Base-by-base conservation (phyloP, 1,140 invertebrate species). In the Caenorhabditis remanei region DNA sequence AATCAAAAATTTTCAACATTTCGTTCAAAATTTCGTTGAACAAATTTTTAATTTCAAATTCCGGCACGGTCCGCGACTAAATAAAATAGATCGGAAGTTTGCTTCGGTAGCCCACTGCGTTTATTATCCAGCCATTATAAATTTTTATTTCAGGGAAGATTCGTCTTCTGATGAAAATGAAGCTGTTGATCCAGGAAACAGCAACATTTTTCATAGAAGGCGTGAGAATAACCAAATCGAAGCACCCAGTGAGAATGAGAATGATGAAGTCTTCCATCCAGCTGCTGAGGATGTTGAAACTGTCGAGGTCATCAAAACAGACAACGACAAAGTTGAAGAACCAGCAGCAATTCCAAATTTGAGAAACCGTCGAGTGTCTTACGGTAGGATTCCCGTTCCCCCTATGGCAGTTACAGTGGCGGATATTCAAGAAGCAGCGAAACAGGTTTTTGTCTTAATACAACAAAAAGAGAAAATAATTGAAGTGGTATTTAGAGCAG, bases 391-490 rank as follows among this genome's bases (percentile, higher is more conserved):
- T 11, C 71, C 71, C 1, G 71, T 79, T 14, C 71, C 71, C 13
- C 71, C 71, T 13, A n/a, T 24, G n/a, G 9, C 19, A 24, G 14
- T 79, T 46, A 79, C 71, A 24, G 71, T 53, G 0, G 71, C 50
- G 24, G 71, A 79, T 24, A 79, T 79, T 24, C 71, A 79, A 13
- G 46, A 79, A 48, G 71, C 71, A 0, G 71, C 71, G 5, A 79
- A 50, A 79, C 46, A 79, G 21, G 71, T 79, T 24, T 0, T 13
- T 43, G 19, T 0, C 11, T 24, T 79, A 0, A 13, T 50, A n/a
- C n/a, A n/a, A n/a, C n/a, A n/a, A 16, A 21, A 14, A 48, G 3
- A n/a, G 9, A 19, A 46, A 14, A 2, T 46, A 46, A 43, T 0
- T 71, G 5, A 46, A 43, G 19, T 14, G 4, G 24, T 24, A 24